Evolutionary conservation across 1,140 invertebrate species (phyloP), one percentile per base, ranked within the genome.

Genomic region (Sinella curviseta): DNA sequence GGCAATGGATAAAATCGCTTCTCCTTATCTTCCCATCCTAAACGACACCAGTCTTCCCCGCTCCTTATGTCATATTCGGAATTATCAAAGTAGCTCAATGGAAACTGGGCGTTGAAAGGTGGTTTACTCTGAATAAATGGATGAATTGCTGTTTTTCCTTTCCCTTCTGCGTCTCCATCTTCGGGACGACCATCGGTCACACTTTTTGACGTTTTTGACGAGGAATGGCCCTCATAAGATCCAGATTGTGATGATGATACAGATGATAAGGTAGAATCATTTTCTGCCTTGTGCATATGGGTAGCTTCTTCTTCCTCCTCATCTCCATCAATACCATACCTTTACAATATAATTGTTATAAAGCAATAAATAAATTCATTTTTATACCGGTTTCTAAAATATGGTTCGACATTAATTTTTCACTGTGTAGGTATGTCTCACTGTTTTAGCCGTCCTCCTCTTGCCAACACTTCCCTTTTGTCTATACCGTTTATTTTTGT

Each of bases 31-130:
- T 82, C 82, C 26, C 36, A 75, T 28, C 79, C 82, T 12, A 82
- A 35, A 24, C 39, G 12, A 2, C 80, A 79, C 82, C 82, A 82
- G 34, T 82, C 77, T 0, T 74, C 54, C 17, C 73, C 74, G 12
- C 35, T 48, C 14, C 79, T 31, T 30, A 81, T 79, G 36, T 82
- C 82, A 67, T 55, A 60, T 26, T 60, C 57, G 4, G 57, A 3
- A 74, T 81, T 82, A 33, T 82, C 82, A 60, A 82, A 82, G n/a
- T 65, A 65, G 28, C 80, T 77, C 28, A 82, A 30, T 20, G 82
- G 82, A 55, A 82, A 81, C 55, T 77, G 81, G 0, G 70, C n/a
- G 17, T 77, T 77, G 28, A 82, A 82, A 0, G 77, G 74, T 33
- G 76, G 74, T 39, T 67, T 75, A 8, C 36, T 28, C 65, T 77